Base-by-base conservation (phyloP, 2,888 invertebrate genomes). In the Heliconius aoede region DNA sequence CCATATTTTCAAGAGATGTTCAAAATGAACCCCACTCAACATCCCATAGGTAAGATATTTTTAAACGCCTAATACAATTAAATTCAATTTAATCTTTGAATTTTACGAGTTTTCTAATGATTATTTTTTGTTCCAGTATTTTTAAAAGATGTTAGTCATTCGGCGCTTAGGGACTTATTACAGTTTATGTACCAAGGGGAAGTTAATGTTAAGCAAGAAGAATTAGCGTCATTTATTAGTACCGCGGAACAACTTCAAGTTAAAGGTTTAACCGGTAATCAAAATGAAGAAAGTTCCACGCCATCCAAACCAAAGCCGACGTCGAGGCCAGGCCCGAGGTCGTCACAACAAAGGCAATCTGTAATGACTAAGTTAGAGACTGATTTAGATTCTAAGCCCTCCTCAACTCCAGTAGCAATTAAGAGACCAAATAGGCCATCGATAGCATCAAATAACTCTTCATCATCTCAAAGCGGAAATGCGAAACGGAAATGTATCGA, bases 1-100 rank as follows among this genome's bases (percentile, higher is more conserved):
- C 96, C 96, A 78, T 96, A 96, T 92, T 96, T 96, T 87, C 96
- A 96, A 89, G 96, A 96, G 92, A 95, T 96, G 95, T 96, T 96
- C 92, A 96, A 95, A 91, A 95, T 95, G 96, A 96, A 96, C 89
- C 95, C 95, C 83, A 96, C 96, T 88, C 95, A 95, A 87, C 96
- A 96, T 93, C 96, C 96, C 83, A 95, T 96, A 94, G 96, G 96
- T 96, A 90, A 89, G 93, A 84, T 11, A 30, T 24, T 65, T 21
- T 5, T n/a, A n/a, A n/a, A n/a, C n/a, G n/a, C n/a, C n/a, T n/a
- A n/a, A n/a, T n/a, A n/a, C n/a, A n/a, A n/a, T n/a, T n/a, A n/a
- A 7, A 24, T 46, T 21, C 2, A 9, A 61, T 74, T 72, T 30
- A 5, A 26, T 26, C 62, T 69, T 61, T 21, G 26, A 64, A 78